Evolutionary conservation across 2,113 vertebrate genomes (phyloP), one percentile per base, ranked within the genome.

Genomic region (Acanthochromis polyacanthus): DNA sequence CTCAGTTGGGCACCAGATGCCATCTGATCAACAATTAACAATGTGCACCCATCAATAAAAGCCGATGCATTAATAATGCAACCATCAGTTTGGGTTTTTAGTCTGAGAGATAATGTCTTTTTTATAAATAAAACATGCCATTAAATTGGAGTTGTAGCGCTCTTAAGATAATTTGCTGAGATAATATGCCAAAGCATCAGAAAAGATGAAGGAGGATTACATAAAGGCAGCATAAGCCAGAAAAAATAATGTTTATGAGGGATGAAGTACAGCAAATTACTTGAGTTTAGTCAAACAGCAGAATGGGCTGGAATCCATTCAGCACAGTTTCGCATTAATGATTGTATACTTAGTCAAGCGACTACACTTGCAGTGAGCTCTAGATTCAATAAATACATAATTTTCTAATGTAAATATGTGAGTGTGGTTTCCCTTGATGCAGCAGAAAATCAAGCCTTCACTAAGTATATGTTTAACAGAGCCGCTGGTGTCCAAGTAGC

Each of bases 1-100:
- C 72, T 72, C 71, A 64, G 14, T 59, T 68, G 68, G 55, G 82
- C 61, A 68, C 67, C 85, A 87, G 72, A 84, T 83, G 84, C 53
- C 76, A 50, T 88, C 84, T 84, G 73, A 91, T 85, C 83, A 85
- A 84, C 84, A 71, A 82, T 89, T 80, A 89, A 71, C 85, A 53
- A 72, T 32, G 70, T 48, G 57, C 71, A 71, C 28, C 68, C 81
- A 45, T 76, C 79, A 53, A 61, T 73, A 65, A 69, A 71, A 71
- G 71, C 40, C 14, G 58, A 81, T 81, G 77, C 50, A 78, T 70
- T 58, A 76, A 45, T 56, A 78, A 75, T 57, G 74, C 73, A 66
- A 5, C 48, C 56, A 68, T 71, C 53, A 80, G 50, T 28, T 12
- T 45, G 59, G 11, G 11, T 46, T 64, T 36, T 64, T 9, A 22